Evolutionary conservation across 2,797 vertebrate genomes (phyloP), one percentile per base, ranked within the genome.

Genomic region (Fistularia tabacaria): DNA sequence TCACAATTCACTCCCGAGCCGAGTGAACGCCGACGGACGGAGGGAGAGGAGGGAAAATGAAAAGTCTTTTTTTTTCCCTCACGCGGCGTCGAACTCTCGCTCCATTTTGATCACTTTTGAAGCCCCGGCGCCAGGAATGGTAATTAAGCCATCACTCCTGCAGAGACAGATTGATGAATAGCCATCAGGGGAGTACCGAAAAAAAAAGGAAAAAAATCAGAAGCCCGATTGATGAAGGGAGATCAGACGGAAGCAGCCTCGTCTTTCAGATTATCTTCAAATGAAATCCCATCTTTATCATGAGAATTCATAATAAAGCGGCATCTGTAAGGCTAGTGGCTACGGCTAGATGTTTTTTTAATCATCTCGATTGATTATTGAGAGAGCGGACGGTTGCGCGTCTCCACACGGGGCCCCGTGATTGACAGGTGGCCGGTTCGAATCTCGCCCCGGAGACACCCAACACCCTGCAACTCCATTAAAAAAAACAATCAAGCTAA

Each of bases 131-230:
- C 79, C 73, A 82, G 71, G 73, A 81, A 79, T 79, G 69, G 69
- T 81, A 78, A 86, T 80, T 84, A 81, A 88, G 76, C 73, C 73
- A 77, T 83, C 76, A 81, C 63, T 77, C 63, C 45, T 49, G 46
- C 62, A 69, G 60, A 69, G 59, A 72, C 60, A 66, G 54, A 67
- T 67, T 72, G 64, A 80, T 76, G 65, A 81, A 66, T 66, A 60
- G 72, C 51, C 57, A 49, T 64, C 57, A 54, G 41, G 9, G 46
- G 51, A 48, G 51, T 36, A 51, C 25, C 11, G 57, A 41, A 49
- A 11, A 14, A 1, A 25, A 48, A n/a, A 37, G 46, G 37, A 49
- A 48, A 14, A 60, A 9, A 46, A 63, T 64, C 51, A 43, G 54
- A 50, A 53, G 41, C 64, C n/a, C 6, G 46, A 10, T 14, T 47